Evolutionary conservation across 2,797 vertebrate genomes (phyloP), one percentile per base, ranked within the genome.

Genomic region (Coluber constrictor): DNA sequence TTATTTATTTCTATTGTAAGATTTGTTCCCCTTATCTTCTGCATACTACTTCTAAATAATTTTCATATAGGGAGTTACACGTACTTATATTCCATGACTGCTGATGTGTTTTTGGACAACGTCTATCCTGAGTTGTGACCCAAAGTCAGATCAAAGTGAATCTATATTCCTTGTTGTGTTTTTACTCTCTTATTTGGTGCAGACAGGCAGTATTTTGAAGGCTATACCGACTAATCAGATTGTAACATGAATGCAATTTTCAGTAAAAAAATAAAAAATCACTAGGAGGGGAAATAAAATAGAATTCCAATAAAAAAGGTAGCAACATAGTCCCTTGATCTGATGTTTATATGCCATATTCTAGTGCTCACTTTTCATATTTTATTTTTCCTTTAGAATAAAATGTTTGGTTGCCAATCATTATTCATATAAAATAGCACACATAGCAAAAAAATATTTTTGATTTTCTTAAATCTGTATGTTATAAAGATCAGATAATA

Each of bases 271-370:
- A 37, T 89, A 32, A 16, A 70, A 61, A 60, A 16, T 94, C 5
- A 27, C 32, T 63, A 86, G 93, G 95, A 92, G 1, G 90, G 89
- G 57, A 90, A 88, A 16, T 32, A 90, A 90, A 89, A 25, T 54
- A 93, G 86, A 90, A 88, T 59, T 74, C 59, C 93, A 91, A 93
- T 90, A 95, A 83, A 92, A 87, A 94, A 95, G 47, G 90, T 93
- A 93, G 93, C 0, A 0, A 93, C 94, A 95, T 87, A 11, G 23
- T 66, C 91, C 94, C 93, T 96, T 94, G 12, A 63, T 61, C 10
- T 86, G 47, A 86, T 20, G 18, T 51, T 86, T 32, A 4, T 16
- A 54, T 91, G 94, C 92, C n/a, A 66, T 57, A 25, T 57, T 57
- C 18, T 20, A 87, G 32, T 63, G 90, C 87, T 86, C 55, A 91